A percentile compares a stretch with the other conserved stretches of the same genome.
Evolutionary conservation across 1,140 invertebrate species (phyloP).

Genomic region (Anoplophora glabripennis): DNA sequence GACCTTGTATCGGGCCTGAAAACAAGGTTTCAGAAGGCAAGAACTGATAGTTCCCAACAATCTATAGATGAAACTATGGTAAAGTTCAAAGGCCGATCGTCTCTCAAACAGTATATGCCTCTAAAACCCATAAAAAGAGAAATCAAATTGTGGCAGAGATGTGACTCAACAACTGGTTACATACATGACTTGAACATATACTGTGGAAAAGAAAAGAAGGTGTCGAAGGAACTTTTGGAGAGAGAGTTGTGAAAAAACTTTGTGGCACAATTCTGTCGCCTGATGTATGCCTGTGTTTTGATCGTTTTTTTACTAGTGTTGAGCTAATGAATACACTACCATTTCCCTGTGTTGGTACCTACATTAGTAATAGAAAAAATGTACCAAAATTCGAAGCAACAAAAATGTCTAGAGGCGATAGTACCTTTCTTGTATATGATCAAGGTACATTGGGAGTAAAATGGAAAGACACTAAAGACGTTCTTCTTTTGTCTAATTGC

Average conservation of each 20-base stretch:
- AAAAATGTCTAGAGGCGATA: slow-evolving; percentile 8
- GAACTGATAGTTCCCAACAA: slow-evolving; percentile 7
- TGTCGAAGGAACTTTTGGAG: neutral
- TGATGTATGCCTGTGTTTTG: too few relatives aligned
- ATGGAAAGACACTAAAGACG: neutral
- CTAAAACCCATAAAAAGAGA: slow-evolving; percentile 48
- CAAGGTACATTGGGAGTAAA: neutral
- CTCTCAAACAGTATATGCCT: slow-evolving; percentile 46
- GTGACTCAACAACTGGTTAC: slow-evolving; percentile 20
- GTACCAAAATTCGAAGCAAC: slow-evolving; percentile 15
- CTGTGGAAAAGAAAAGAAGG: neutral
- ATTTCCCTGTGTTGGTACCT: slow-evolving; percentile 5
- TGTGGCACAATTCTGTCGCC: too few relatives aligned
- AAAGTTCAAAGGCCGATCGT: slow-evolving; percentile 44
- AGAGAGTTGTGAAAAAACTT: slow-evolving; percentile 1
- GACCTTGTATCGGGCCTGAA: too few relatives aligned
- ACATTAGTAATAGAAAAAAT: slow-evolving; percentile 14
- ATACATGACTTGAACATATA: slow-evolving; percentile 27
- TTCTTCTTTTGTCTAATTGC: neutral
- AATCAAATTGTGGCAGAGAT: slow-evolving; percentile 45
- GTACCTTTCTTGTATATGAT: neutral
- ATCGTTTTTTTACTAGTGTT: slow-evolving; percentile 15
- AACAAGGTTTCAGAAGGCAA: neutral
- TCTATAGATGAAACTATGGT: slow-evolving; percentile 43
- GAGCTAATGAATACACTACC: neutral